Conservation (phyloP, 2,888 invertebrate genomes). For the Hecatera dysodea region DNA sequence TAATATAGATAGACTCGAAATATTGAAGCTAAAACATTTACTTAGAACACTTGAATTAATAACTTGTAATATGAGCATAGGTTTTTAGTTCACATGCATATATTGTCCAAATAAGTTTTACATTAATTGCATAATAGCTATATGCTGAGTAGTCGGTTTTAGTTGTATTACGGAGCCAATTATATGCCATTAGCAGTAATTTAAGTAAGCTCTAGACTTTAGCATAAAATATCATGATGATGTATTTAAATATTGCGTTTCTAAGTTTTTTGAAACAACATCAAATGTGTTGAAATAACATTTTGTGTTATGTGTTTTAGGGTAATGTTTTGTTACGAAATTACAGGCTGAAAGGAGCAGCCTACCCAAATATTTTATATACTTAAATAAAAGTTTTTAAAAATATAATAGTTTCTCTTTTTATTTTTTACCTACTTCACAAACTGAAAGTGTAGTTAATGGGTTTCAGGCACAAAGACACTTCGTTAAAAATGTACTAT, state of each 20-base stretch:
- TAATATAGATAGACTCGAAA: slow-evolving; percentile 68
- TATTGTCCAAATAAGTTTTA: slow-evolving; percentile 52
- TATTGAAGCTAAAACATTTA: slow-evolving; percentile 50
- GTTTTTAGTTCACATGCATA: slow-evolving; percentile 35
- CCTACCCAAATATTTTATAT: slow-evolving; percentile 67
- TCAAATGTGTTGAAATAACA: slow-evolving; percentile 52
- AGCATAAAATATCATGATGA: slow-evolving; percentile 42
- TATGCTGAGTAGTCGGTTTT: slow-evolving; percentile 52
- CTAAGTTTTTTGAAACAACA: slow-evolving; percentile 44
- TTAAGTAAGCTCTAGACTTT: slow-evolving; percentile 50
- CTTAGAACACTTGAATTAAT: slow-evolving; percentile 29
- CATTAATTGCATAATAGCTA: slow-evolving; percentile 66
- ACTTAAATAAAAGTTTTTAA: slow-evolving; percentile 65
- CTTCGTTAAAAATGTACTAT: too few species aligned
- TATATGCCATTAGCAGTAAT: slow-evolving; percentile 64
- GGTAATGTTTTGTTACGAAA: slow-evolving; percentile 66
- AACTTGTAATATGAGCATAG: slow-evolving; percentile 40
- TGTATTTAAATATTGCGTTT: slow-evolving; percentile 57
- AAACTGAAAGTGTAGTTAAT: background rate
- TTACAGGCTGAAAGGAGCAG: slow-evolving; percentile 45
- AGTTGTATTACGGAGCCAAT: slow-evolving; percentile 57
- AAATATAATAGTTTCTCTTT: slow-evolving; percentile 16
- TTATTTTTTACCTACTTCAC: background rate
- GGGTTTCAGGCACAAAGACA: too few species aligned
- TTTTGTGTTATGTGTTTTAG: slow-evolving; percentile 64